A percentile compares a stretch with the other conserved stretches of the same genome.
These are phyloP conservation scores for Pocillopora grandis DNA, from an alignment of 92 coral and sea anemone species.

Conservation along the genomic window DNA sequence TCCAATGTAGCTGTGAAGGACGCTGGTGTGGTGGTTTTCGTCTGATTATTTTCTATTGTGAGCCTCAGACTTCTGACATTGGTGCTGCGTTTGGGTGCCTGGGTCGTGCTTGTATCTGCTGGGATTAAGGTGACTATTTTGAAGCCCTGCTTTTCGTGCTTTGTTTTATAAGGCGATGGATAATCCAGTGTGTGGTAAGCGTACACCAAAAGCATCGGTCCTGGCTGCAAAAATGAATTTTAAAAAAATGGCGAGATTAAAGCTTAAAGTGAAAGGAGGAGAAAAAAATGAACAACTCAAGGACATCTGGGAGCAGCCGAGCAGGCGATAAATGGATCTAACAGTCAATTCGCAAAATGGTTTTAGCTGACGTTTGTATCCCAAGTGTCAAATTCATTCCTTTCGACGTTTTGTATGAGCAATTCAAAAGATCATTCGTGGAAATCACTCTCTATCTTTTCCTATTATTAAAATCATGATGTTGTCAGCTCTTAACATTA, in stretches of 20 bases:
- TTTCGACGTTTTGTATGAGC: too few species aligned
- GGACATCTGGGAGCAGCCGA: too few species aligned
- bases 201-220: slow-evolving; percentile 49
- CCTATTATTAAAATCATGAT: too few species aligned
- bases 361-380: too few species aligned
- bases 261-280: too few species aligned
- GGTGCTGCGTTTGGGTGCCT: neutral
- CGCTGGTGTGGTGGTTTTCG: neutral
- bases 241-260: neutral
- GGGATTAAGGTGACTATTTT: slow-evolving; percentile 42
- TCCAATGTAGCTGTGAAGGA: neutral
- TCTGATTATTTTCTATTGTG: neutral
- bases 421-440: too few species aligned
- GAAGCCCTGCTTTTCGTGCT: slow-evolving; percentile 52
- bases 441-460: too few species aligned
- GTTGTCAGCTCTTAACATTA: too few species aligned
- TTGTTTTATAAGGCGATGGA: slow-evolving; percentile 48
- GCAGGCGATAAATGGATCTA: too few species aligned
- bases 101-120: neutral
- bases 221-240: slow-evolving; percentile 21
- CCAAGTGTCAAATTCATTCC: too few species aligned
- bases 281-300: too few species aligned
- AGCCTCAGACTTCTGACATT: neutral
- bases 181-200: slow-evolving; percentile 51
- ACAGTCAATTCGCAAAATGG: too few species aligned